Evolutionary conservation across 30 jellyfish, hydroid and myxozoan genomes (phyloP), one percentile per base, ranked within the genome.

Genomic region (Hydractinia symbiolongicarpus): DNA sequence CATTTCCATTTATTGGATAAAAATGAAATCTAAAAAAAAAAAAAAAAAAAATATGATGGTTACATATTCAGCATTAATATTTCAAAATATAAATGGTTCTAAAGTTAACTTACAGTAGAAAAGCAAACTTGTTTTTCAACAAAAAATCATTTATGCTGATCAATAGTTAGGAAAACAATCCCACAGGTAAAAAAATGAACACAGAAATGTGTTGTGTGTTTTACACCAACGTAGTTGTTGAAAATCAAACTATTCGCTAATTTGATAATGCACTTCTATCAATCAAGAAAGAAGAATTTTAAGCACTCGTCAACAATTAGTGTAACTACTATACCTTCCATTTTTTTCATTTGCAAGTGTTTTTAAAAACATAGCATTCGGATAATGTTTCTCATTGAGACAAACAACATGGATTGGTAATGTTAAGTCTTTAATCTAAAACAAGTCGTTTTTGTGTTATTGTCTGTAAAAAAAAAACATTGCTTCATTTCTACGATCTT

Each of bases 21-120:
- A 88, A 81, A 68, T 90, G 97, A 74, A 90, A 90, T 54, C 97
- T 90, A 66, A 44, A 81, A 73, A 66, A 55, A 14, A 51, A 30
- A 77, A 17, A n/a, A 58, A 30, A 60, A 5, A 11, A 58, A 3
- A 0, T 58, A 16, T 58, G 15, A 13, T 58, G 69, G 69, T 58
- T 16, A 58, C 19, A 1, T 16, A 11, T 58, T 13, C 15, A 58
- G 69, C 69, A 3, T 58, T 58, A 13, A 58, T 16, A 58, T 0
- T 58, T 58, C 69, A 58, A 58, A 58, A 11, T 58, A 11, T 13
- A 58, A 1, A 58, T 58, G 19, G 15, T 16, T 58, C 1, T 11
- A 58, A 11, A 58, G 69, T 16, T 58, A 0, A 13, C 15, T 11
- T 58, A 57, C 68, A 57, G n/a, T 57, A 58, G 17, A 16, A 58